These are phyloP conservation scores for Vulpes lagopus DNA, from an alignment of 2,113 vertebrate species.

Conservation along the genomic window DNA sequence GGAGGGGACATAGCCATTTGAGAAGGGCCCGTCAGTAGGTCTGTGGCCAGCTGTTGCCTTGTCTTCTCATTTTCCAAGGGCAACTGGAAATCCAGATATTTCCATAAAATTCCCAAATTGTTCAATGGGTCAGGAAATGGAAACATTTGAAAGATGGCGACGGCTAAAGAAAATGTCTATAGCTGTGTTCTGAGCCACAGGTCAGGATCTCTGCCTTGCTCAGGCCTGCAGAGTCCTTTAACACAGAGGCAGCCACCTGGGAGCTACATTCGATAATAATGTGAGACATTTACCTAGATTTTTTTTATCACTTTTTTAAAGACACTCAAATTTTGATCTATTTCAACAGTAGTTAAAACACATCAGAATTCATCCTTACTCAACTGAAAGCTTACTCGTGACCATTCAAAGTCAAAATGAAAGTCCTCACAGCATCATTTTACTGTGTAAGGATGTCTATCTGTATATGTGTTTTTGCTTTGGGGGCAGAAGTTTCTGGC, in stretches of 20 bases:
- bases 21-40: background rate
- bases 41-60: background rate
- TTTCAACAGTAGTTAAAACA: background rate
- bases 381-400: background rate
- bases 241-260: background rate
- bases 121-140: background rate
- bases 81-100: background rate
- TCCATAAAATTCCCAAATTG: background rate
- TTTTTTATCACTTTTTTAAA: background rate
- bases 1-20: too few relatives aligned
- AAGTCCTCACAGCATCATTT: background rate
- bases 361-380: background rate
- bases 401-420: background rate
- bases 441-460: background rate
- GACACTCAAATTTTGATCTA: background rate
- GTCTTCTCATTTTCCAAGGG: background rate
- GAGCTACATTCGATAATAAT: background rate
- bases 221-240: background rate
- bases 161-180: background rate
- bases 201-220: background rate
- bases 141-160: background rate
- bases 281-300: background rate
- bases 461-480: background rate
- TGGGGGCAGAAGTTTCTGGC: background rate
- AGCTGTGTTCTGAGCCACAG: rapidly evolving